A percentile compares a stretch with the other conserved stretches of the same genome.
These are phyloP conservation scores for Lamprotornis superbus DNA, from an alignment of 2,113 vertebrate species.

Conservation along the genomic window DNA sequence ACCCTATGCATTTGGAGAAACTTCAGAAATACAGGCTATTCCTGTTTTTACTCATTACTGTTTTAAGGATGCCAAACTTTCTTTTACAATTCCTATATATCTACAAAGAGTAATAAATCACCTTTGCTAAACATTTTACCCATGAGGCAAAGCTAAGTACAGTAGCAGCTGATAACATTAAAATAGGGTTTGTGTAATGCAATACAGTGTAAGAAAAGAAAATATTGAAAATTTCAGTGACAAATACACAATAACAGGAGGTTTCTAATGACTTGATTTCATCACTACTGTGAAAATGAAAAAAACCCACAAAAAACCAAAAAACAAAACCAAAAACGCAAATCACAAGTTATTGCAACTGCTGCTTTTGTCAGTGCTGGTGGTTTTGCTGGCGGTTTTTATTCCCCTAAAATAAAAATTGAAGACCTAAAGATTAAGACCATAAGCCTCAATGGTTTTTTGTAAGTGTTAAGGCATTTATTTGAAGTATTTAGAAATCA, in stretches of 20 bases:
- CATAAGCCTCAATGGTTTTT: not conserved
- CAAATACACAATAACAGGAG: not conserved
- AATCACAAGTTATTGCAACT: not conserved
- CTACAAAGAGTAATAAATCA: constrained; percentile 12
- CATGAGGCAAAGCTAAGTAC: not conserved
- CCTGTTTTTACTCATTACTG: not conserved
- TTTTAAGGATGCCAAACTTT: not conserved
- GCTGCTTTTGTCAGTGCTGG: not conserved
- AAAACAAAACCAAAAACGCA: not conserved
- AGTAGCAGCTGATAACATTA: not conserved
- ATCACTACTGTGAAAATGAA: not conserved
- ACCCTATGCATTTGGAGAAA: not conserved
- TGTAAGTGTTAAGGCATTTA: not conserved
- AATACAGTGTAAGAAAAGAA: not conserved
- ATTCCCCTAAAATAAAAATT: not conserved
- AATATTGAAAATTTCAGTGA: not conserved
- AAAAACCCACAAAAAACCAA: not conserved
- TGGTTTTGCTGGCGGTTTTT: not conserved
- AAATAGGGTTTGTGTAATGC: not conserved
- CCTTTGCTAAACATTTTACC: not conserved
- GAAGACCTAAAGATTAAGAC: not conserved
- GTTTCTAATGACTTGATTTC: not conserved
- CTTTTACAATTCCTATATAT: not conserved
- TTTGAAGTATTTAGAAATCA: not conserved
- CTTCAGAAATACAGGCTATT: not conserved